Percentiles rank a stretch among this genome's conserved stretches.
Conservation (phyloP, 2,797 vertebrate species). For the Trachops cirrhosus region DNA sequence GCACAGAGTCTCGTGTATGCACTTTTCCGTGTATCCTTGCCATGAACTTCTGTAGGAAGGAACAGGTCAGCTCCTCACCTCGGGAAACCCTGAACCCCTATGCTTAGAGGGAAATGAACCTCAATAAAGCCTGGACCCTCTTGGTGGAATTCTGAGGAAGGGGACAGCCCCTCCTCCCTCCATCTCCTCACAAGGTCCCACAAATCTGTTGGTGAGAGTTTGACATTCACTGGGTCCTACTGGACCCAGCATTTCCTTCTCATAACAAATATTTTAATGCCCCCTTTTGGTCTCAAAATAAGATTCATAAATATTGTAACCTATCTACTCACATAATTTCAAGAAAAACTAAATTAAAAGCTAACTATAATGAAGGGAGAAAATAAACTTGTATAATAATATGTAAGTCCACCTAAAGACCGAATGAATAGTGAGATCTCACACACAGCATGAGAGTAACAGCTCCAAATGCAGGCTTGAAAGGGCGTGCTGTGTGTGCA, state of each 20-base stretch:
- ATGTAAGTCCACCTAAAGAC: not conserved
- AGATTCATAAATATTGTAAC: not conserved
- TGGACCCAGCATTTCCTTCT: not conserved
- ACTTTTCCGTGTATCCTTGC: not conserved
- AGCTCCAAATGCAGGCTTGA: not conserved
- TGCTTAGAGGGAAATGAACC: not conserved
- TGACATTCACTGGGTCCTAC: not conserved
- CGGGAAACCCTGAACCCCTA: not conserved
- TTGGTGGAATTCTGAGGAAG: not conserved
- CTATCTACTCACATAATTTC: not conserved
- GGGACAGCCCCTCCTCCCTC: not conserved
- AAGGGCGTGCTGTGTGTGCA: not conserved
- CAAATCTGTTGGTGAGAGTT: not conserved
- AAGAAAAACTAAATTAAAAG: constrained; percentile 17
- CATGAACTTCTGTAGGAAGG: not conserved
- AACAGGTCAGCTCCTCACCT: not conserved
- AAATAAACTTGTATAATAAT: not conserved
- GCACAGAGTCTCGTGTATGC: not conserved
- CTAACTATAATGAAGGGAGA: not conserved
- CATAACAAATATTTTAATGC: not conserved
- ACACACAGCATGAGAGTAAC: not conserved
- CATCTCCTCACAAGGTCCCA: too few species aligned
- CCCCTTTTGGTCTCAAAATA: not conserved
- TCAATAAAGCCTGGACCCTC: too few species aligned
- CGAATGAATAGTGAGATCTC: not conserved